Conservation (phyloP, 2,113 vertebrate species). For the Amphiprion ocellaris region DNA sequence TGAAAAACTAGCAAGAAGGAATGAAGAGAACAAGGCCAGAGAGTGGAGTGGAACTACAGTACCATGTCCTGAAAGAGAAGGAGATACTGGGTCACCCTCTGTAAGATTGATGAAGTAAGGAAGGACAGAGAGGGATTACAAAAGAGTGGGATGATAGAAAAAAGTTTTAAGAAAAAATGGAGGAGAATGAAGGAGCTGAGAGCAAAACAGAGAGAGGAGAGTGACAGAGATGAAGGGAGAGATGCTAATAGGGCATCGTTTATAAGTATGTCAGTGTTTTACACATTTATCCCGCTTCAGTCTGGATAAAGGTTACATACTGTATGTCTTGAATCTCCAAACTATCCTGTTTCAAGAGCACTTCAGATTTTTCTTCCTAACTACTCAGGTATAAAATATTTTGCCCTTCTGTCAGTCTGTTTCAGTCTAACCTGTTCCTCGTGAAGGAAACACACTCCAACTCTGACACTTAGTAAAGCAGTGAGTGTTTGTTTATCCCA, state of each 20-base stretch:
- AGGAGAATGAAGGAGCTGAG: conserved; percentile 6
- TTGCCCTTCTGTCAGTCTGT: background rate
- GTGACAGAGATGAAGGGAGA: conserved; percentile 11
- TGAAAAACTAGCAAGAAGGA: conserved; percentile 20
- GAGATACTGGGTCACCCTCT: conserved; percentile 53
- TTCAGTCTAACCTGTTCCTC: background rate
- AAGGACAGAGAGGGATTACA: conserved; percentile 26
- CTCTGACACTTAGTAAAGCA: background rate
- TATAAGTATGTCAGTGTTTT: conserved; percentile 34
- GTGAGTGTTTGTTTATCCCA: background rate
- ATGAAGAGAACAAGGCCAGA: conserved; percentile 47
- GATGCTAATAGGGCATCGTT: conserved; percentile 51
- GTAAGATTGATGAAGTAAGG: conserved; percentile 49
- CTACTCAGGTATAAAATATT: background rate
- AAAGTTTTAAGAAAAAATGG: background rate
- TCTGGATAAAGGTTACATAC: conserved; percentile 79
- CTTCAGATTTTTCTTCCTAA: conserved; percentile 17
- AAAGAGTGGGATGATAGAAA: background rate
- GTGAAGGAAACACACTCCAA: background rate
- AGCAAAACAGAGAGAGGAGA: background rate
- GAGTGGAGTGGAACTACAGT: conserved; percentile 17
- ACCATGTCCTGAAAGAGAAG: conserved; percentile 32
- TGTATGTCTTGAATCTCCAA: conserved; percentile 5
- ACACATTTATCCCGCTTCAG: conserved; percentile 42
- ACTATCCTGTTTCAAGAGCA: background rate